Evolutionary conservation across 2,797 vertebrate genomes (phyloP).

Genomic region (Masticophis lateralis): DNA sequence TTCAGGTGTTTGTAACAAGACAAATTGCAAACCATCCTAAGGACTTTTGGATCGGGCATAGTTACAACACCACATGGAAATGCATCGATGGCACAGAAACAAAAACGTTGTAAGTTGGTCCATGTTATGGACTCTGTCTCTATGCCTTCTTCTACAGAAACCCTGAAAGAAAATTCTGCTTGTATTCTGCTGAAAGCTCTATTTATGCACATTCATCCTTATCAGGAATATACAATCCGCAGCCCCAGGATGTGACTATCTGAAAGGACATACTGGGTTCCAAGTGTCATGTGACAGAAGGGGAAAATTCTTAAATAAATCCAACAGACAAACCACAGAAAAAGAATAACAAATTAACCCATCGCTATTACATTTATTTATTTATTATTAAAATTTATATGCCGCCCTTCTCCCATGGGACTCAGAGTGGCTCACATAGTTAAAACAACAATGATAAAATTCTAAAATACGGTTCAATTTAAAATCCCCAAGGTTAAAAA

Average conservation of each 20-base stretch:
- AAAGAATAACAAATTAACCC: not conserved
- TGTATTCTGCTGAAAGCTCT: not conserved
- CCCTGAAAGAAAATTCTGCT: not conserved
- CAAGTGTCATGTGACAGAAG: not conserved
- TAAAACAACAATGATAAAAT: too few species aligned
- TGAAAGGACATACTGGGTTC: not conserved
- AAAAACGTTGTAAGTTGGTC: not conserved
- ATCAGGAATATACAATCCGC: not conserved
- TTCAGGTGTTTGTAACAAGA: not conserved
- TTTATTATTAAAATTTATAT: too few species aligned
- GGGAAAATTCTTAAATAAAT: not conserved
- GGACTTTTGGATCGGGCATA: not conserved
- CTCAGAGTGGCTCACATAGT: too few species aligned
- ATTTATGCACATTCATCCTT: not conserved
- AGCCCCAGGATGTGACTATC: not conserved
- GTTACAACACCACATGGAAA: rapidly evolving
- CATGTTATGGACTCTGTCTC: not conserved
- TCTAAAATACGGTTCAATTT: too few species aligned
- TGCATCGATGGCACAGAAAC: not conserved
- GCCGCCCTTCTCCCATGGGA: too few species aligned
- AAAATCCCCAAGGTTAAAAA: too few species aligned
- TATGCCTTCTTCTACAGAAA: not conserved
- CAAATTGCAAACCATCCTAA: not conserved
- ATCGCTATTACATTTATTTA: not conserved
- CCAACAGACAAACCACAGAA: not conserved